phyloP scores from a whole-genome alignment of 2,888 invertebrate genomes.

The Archips crataeganus region DNA sequence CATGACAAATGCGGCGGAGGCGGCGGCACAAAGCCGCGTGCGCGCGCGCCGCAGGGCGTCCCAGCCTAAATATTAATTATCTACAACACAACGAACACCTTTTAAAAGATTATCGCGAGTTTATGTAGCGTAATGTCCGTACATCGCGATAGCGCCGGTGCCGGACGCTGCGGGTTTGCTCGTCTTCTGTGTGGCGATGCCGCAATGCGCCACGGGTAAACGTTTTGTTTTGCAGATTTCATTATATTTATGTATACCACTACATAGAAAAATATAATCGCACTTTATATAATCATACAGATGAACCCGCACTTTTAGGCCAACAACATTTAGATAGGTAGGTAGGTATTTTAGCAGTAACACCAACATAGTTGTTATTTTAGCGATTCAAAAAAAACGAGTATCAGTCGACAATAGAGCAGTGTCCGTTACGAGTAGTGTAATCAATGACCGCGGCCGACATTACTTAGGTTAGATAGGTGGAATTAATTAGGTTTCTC shows the following conservation, averaged over 20 bases:
- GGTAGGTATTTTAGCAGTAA: too few relatives aligned
- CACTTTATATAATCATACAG: too few relatives aligned
- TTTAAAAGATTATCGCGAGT: constrained; percentile 82
- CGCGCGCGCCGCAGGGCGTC: constrained; percentile 79
- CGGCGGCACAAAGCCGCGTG: constrained; percentile 71
- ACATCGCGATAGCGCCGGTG: constrained; percentile 70
- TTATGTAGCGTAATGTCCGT: constrained; percentile 67
- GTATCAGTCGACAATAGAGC: constrained; percentile 11
- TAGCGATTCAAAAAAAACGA: neutral
- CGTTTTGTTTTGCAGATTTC: too few relatives aligned
- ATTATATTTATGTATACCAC: too few relatives aligned
- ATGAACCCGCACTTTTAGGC: too few relatives aligned
- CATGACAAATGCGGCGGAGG: constrained; percentile 82
- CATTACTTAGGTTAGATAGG: constrained; percentile 40
- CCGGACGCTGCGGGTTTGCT: neutral
- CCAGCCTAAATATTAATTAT: constrained; percentile 83
- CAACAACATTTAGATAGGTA: too few relatives aligned
- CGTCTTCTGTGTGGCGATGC: too few relatives aligned
- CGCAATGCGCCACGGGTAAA: too few relatives aligned
- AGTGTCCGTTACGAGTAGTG: constrained; percentile 34
- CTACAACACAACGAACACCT: constrained; percentile 81
- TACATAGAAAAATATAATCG: too few relatives aligned
- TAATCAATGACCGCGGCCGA: constrained; percentile 34
- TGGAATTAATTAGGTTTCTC: too few relatives aligned
- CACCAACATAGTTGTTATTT: too few relatives aligned